Conservation (phyloP, 2,888 invertebrate species). For the Euphydryas editha region DNA sequence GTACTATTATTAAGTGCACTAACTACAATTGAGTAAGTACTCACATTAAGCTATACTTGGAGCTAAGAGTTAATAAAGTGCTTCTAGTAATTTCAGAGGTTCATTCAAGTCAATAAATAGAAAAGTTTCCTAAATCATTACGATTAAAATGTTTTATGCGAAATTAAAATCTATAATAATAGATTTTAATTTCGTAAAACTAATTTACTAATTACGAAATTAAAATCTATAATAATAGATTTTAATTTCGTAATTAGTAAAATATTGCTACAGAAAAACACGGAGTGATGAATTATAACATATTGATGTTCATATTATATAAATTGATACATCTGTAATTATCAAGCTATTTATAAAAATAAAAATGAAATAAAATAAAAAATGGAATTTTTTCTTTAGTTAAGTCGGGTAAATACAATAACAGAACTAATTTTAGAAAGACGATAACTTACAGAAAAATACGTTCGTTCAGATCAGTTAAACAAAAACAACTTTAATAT, state of each 20-base stretch:
- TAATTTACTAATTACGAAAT: not conserved
- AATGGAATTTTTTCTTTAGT: not conserved
- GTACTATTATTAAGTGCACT: not conserved
- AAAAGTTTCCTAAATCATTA: not conserved
- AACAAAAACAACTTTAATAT: not conserved
- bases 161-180: not conserved
- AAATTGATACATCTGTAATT: too few species aligned
- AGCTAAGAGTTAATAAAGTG: slow-evolving; percentile 5
- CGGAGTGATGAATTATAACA: too few species aligned
- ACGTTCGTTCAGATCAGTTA: not conserved
- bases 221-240: not conserved
- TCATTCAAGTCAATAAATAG: slow-evolving; percentile 3
- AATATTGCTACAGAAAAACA: too few species aligned
- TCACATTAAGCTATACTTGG: not conserved
- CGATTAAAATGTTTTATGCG: too few species aligned
- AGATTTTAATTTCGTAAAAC: not conserved
- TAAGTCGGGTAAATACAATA: not conserved
- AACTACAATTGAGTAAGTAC: slow-evolving; percentile 6
- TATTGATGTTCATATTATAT: too few species aligned
- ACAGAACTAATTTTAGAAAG: not conserved
- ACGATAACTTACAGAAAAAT: not conserved
- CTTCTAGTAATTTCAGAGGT: slow-evolving; percentile 1
- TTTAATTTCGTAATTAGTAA: not conserved
- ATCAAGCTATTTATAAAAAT: too few species aligned
- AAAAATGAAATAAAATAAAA: too few species aligned